Conservation (phyloP, 1,140 invertebrate species). For the Diabrotica undecimpunctata region DNA sequence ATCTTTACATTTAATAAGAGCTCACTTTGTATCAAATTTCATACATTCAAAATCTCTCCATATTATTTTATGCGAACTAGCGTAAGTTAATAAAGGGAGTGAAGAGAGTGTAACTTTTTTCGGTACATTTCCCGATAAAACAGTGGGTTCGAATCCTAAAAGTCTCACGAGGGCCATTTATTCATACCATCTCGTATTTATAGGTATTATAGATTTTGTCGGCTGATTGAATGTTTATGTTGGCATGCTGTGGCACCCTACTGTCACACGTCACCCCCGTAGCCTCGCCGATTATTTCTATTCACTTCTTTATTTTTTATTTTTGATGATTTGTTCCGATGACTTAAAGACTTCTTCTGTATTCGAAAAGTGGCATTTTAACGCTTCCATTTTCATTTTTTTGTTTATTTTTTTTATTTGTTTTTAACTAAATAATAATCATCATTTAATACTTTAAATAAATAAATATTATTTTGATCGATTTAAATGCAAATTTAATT, state of each 20-base stretch:
- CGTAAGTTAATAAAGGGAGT: conserved; percentile 6
- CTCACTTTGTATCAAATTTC: too few relatives aligned
- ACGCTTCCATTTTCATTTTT: too few relatives aligned
- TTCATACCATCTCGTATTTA: conserved; percentile 47
- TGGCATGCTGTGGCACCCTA: conserved; percentile 19
- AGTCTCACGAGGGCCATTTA: conserved; percentile 40
- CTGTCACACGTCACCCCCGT: conserved; percentile 18
- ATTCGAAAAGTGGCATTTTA: too few relatives aligned
- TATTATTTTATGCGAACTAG: conserved; percentile 16
- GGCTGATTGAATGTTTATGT: conserved; percentile 47
- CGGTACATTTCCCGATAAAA: conserved; percentile 44
- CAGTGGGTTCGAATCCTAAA: conserved; percentile 35
- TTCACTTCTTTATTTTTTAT: neutral
- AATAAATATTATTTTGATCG: too few relatives aligned
- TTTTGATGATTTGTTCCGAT: too few relatives aligned
- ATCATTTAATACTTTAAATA: too few relatives aligned
- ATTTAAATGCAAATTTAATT: too few relatives aligned
- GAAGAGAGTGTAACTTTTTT: conserved; percentile 28
- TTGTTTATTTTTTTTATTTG: too few relatives aligned
- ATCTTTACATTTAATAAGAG: too few relatives aligned
- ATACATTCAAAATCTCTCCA: too few relatives aligned
- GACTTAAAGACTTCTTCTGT: too few relatives aligned
- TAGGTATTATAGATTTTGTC: conserved; percentile 47
- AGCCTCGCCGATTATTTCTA: neutral
- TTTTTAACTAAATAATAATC: too few relatives aligned